A percentile compares a stretch with the other conserved stretches of the same genome.
Conservation (phyloP, 2,797 vertebrate genomes). For the Silurus aristotelis region DNA sequence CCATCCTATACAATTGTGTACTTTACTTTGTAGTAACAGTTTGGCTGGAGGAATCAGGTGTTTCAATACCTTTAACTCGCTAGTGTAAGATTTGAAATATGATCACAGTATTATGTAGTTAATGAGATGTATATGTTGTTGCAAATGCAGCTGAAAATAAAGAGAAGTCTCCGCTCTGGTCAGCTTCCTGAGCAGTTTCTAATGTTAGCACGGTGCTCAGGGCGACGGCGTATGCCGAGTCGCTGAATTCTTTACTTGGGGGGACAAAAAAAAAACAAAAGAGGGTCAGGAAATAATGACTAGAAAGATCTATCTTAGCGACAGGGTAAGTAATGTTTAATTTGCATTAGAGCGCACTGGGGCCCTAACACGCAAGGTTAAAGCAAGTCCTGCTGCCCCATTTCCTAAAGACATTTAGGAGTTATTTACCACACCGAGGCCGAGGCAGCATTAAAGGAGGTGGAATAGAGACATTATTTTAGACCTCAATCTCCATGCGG, state of each 20-base stretch:
- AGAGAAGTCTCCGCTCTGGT: slow-evolving; percentile 36
- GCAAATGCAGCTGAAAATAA: slow-evolving; percentile 27
- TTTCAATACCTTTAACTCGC: too few relatives aligned
- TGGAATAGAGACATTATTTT: slow-evolving; percentile 35
- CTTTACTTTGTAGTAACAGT: too few relatives aligned
- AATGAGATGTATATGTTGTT: neutral
- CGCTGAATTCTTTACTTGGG: slow-evolving; percentile 64
- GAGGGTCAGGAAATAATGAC: slow-evolving; percentile 64
- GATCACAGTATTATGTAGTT: too few relatives aligned
- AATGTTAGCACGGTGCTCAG: slow-evolving; percentile 62
- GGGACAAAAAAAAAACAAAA: slow-evolving; percentile 46
- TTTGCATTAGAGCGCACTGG: slow-evolving; percentile 56
- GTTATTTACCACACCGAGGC: slow-evolving; percentile 48
- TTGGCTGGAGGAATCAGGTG: too few relatives aligned
- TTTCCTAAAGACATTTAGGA: slow-evolving; percentile 47
- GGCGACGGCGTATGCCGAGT: slow-evolving; percentile 58
- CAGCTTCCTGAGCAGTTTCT: slow-evolving; percentile 42
- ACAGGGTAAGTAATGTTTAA: slow-evolving; percentile 66
- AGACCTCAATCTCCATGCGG: slow-evolving; percentile 16
- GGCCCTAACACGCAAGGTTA: slow-evolving; percentile 58
- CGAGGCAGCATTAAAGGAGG: slow-evolving; percentile 28
- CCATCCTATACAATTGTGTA: too few relatives aligned
- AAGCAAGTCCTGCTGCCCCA: slow-evolving; percentile 49
- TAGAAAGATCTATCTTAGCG: slow-evolving; percentile 59
- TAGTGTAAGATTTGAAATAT: too few relatives aligned